Evolutionary conservation across 2,797 vertebrate species (phyloP).

Genomic region (Xyrichtys novacula): DNA sequence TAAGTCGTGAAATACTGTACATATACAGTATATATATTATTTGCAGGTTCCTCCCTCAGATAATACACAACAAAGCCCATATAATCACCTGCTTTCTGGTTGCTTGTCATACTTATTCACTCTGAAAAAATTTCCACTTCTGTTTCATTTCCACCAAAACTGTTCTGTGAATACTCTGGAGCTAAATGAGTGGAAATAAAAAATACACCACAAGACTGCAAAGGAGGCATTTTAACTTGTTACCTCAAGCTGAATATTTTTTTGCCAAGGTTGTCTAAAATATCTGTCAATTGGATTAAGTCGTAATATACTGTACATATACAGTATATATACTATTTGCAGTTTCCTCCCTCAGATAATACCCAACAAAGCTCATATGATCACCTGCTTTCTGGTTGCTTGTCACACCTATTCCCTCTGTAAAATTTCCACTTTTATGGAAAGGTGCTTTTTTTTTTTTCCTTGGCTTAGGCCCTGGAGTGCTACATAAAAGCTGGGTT

Average conservation of each 20-base stretch:
- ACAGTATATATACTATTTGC: neutral
- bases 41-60: neutral
- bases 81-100: slow-evolving; percentile 21
- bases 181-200: neutral
- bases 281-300: neutral
- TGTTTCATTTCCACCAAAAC: neutral
- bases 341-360: neutral
- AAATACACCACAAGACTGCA: neutral
- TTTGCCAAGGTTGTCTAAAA: neutral
- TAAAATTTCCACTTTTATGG: slow-evolving; percentile 51
- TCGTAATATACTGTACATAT: neutral
- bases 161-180: neutral
- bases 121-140: slow-evolving; percentile 48
- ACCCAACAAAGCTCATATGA: neutral
- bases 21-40: neutral
- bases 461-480: slow-evolving; percentile 41
- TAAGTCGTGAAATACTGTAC: neutral
- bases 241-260: neutral
- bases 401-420: slow-evolving; percentile 32
- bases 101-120: slow-evolving; percentile 34
- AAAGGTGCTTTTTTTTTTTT: slow-evolving; percentile 8
- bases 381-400: slow-evolving; percentile 30
- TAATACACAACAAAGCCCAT: neutral
- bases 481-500: slow-evolving; percentile 58
- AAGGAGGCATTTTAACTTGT: neutral